Percentiles rank a stretch among this genome's conserved stretches.
Conservation (phyloP, 2,113 vertebrate species). For the Eidolon helvum region DNA sequence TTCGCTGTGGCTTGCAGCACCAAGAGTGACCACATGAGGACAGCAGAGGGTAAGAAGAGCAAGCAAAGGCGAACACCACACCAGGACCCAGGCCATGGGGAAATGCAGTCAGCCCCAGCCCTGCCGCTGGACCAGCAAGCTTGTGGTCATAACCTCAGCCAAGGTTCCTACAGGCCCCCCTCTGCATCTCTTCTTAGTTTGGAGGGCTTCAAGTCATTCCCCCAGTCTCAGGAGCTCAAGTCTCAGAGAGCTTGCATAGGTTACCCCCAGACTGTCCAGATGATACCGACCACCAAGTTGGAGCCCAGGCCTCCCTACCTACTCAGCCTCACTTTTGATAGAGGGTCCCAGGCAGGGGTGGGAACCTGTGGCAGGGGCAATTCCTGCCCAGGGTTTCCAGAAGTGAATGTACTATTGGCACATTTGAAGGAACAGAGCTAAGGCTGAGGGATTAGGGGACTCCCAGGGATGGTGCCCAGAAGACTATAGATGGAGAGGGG, state of each 20-base stretch:
- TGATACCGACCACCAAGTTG: neutral
- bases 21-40: neutral
- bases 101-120: neutral
- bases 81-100: no score
- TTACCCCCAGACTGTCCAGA: no score
- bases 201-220: neutral
- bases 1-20: neutral
- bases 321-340: neutral
- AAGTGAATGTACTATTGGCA: no score
- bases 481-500: fast-evolving
- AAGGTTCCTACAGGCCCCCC: neutral
- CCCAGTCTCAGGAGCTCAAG: neutral
- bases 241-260: neutral
- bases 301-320: neutral
- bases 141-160: neutral
- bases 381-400: neutral
- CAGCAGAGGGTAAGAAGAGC: neutral
- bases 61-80: fast-evolving
- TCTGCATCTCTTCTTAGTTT: neutral
- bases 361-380: neutral
- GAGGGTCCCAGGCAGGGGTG: neutral
- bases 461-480: neutral
- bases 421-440: neutral
- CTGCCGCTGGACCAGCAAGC: neutral
- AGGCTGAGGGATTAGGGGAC: neutral